Conservation (phyloP, 2,113 vertebrate species). For the Psilopsiagon aymara region DNA sequence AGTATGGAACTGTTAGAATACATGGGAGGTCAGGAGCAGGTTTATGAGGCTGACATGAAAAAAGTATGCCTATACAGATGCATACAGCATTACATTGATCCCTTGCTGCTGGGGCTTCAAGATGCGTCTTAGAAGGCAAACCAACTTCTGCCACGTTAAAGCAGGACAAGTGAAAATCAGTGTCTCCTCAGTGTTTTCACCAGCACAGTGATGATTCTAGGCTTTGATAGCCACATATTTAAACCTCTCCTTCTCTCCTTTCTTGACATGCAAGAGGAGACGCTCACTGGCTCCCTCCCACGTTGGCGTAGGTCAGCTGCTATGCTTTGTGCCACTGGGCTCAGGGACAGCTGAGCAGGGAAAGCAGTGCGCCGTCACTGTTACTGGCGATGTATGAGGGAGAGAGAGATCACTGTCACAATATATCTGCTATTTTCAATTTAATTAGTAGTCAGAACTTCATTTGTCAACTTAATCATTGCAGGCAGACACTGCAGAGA, state of each 20-base stretch:
- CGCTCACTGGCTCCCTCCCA: background rate
- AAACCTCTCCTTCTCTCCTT: background rate
- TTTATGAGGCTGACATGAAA: background rate
- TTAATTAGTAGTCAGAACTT: conserved; percentile 67
- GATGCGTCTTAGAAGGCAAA: background rate
- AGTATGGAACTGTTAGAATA: background rate
- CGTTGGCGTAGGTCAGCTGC: background rate
- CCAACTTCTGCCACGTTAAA: background rate
- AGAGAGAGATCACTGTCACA: conserved; percentile 43
- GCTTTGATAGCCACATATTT: background rate
- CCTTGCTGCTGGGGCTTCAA: background rate
- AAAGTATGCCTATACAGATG: background rate
- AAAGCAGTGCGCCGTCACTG: background rate
- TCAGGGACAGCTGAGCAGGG: background rate
- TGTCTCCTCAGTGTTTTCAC: background rate
- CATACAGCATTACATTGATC: accelerated
- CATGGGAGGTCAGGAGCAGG: background rate
- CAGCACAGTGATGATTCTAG: background rate
- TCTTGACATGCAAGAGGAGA: background rate
- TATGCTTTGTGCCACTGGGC: background rate
- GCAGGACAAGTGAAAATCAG: background rate
- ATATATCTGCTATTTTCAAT: conserved; percentile 57
- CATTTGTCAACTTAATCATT: conserved; percentile 69
- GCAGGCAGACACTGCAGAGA: conserved; percentile 31
- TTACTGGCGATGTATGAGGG: conserved; percentile 16